phyloP scores from a whole-genome alignment of 2,888 invertebrate species.

The Nowickia ferox region DNA sequence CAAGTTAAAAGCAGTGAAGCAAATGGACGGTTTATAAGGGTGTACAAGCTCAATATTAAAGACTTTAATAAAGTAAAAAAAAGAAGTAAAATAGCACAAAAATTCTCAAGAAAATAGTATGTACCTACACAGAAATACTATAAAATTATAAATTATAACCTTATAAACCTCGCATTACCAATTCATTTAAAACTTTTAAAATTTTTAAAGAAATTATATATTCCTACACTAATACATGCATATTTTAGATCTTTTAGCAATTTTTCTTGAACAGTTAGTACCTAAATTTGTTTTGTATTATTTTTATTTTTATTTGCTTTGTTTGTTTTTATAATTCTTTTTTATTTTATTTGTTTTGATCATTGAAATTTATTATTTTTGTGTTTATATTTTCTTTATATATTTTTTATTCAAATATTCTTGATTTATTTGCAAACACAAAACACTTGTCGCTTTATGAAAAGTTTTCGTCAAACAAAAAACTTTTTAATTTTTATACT shows the following conservation, averaged over 20 bases:
- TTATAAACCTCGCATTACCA: background rate
- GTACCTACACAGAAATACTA: constrained; percentile 39
- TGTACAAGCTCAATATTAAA: constrained; percentile 63
- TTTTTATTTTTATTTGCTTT: constrained; percentile 1
- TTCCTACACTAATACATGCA: too few relatives aligned
- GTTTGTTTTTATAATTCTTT: constrained; percentile 51
- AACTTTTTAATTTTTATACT: constrained; percentile 55
- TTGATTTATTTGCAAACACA: constrained; percentile 72
- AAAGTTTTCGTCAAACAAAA: constrained; percentile 67
- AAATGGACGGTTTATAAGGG: constrained; percentile 70
- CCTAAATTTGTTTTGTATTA: background rate
- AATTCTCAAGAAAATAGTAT: constrained; percentile 37
- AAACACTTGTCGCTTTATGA: constrained; percentile 72
- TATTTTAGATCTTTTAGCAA: background rate
- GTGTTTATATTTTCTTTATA: constrained; percentile 45
- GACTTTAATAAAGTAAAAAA: constrained; percentile 51
- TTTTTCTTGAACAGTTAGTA: constrained; percentile 1
- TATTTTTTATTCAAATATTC: constrained; percentile 68
- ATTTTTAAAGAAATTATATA: background rate
- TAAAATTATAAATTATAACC: background rate
- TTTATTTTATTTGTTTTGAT: constrained; percentile 70
- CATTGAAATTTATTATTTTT: constrained; percentile 66
- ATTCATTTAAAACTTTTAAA: background rate
- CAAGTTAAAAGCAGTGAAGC: constrained; percentile 68
- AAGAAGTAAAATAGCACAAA: constrained; percentile 3